Evolutionary conservation across 1,140 invertebrate genomes (phyloP).

Genomic region (Phocides pigmalion): DNA sequence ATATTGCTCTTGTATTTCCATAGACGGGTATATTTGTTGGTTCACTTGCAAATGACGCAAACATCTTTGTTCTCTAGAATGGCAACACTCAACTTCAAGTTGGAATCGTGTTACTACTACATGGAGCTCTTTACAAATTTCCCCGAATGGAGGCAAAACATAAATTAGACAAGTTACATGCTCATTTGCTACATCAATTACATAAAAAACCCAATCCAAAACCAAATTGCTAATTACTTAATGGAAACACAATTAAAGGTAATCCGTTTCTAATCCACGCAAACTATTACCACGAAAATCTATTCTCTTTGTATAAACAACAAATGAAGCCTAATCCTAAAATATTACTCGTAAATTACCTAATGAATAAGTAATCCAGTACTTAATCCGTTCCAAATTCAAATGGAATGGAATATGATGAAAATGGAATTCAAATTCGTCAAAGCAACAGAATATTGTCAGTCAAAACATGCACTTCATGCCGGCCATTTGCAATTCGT

Average conservation of each 20-base stretch:
- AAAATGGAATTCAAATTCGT: not conserved
- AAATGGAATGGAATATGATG: not conserved
- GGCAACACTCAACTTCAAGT: too few relatives aligned
- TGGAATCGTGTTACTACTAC: too few relatives aligned
- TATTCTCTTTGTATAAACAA: not conserved
- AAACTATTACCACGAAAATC: not conserved
- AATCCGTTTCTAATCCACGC: not conserved
- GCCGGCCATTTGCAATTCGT: constrained; percentile 1
- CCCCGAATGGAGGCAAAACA: too few relatives aligned
- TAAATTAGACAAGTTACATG: too few relatives aligned
- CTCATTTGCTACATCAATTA: not conserved
- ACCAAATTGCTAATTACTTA: too few relatives aligned
- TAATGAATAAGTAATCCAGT: constrained; percentile 3
- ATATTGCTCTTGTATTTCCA: too few relatives aligned
- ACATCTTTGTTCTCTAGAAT: too few relatives aligned
- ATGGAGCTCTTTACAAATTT: too few relatives aligned
- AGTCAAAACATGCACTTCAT: constrained; percentile 6
- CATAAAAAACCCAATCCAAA: too few relatives aligned
- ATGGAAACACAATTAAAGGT: too few relatives aligned
- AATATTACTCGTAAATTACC: not conserved
- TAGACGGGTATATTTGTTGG: too few relatives aligned
- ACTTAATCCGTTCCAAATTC: constrained; percentile 4
- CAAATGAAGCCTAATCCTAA: not conserved
- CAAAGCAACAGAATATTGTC: constrained; percentile 4
- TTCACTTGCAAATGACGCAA: too few relatives aligned